These are phyloP conservation scores for Enteromius anoplus DNA, from an alignment of 2,797 vertebrate species.

Conservation along the genomic window DNA sequence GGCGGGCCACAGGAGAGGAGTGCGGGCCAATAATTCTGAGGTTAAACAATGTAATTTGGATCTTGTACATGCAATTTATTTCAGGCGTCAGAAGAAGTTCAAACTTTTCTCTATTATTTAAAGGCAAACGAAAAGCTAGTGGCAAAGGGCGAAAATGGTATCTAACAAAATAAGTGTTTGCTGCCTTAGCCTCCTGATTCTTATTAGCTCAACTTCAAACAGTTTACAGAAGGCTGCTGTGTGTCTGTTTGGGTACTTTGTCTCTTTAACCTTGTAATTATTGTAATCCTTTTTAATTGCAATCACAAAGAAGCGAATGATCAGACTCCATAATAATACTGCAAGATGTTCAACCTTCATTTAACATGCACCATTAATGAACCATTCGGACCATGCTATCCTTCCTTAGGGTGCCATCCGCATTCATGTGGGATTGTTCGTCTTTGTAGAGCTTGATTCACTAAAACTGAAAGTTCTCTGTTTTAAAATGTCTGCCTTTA, in stretches of 20 bases:
- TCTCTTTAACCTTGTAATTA: conserved; percentile 34
- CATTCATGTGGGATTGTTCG: background rate
- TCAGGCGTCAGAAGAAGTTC: conserved; percentile 73
- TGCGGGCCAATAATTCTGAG: conserved; percentile 95
- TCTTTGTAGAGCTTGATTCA: background rate
- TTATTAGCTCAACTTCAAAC: conserved; percentile 32
- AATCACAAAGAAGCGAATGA: conserved; percentile 12
- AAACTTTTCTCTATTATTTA: conserved; percentile 71
- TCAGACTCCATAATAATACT: conserved; percentile 2
- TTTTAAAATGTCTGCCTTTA: background rate
- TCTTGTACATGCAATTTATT: conserved; percentile 83
- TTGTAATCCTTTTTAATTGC: conserved; percentile 33
- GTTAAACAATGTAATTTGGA: conserved; percentile 92
- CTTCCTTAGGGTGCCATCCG: background rate
- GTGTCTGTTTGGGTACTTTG: conserved; percentile 17
- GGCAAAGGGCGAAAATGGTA: background rate
- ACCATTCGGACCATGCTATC: conserved; percentile 1
- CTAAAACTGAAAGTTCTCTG: background rate
- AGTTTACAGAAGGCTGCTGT: background rate
- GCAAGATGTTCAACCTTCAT: conserved; percentile 30
- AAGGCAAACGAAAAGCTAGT: conserved; percentile 17
- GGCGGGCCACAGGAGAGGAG: conserved; percentile 79
- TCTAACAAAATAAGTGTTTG: conserved; percentile 27
- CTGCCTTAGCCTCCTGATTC: background rate
- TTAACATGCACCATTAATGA: conserved; percentile 37